phyloP scores from a whole-genome alignment of 2,888 invertebrate genomes.

The Epistrophe eligans region DNA sequence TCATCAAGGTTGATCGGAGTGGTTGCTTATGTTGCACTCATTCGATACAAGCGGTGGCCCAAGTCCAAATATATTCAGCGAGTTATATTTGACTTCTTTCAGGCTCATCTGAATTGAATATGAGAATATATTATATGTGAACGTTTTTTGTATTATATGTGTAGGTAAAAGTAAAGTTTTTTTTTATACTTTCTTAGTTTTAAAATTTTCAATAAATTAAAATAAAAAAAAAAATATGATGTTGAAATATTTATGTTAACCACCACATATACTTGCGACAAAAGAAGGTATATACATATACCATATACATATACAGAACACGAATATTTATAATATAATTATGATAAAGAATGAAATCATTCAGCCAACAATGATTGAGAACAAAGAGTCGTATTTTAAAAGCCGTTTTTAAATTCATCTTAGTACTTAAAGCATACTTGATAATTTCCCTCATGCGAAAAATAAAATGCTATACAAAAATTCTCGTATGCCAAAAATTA shows the following conservation, averaged over 20 bases:
- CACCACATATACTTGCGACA: slow-evolving; percentile 11
- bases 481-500: no score
- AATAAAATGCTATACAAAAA: no score
- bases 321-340: not conserved
- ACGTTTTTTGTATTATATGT: not conserved
- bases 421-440: no score
- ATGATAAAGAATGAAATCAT: not conserved
- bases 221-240: not conserved
- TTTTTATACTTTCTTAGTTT: slow-evolving; percentile 7
- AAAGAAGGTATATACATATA: not conserved
- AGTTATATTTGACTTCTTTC: slow-evolving; percentile 40
- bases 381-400: no score
- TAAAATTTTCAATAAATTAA: not conserved
- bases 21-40: slow-evolving; percentile 36
- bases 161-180: not conserved
- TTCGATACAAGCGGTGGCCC: slow-evolving; percentile 26
- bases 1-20: slow-evolving; percentile 31
- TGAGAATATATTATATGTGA: slow-evolving; percentile 27
- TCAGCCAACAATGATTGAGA: not conserved
- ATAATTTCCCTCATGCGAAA: no score
- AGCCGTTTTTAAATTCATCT: no score
- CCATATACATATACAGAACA: not conserved
- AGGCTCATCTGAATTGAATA: slow-evolving; percentile 45
- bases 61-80: slow-evolving; percentile 40
- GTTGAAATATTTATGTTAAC: not conserved